A percentile compares a stretch with the other conserved stretches of the same genome.
Evolutionary conservation across 2,888 invertebrate species (phyloP).

Genomic region (Mylabris sibirica): DNA sequence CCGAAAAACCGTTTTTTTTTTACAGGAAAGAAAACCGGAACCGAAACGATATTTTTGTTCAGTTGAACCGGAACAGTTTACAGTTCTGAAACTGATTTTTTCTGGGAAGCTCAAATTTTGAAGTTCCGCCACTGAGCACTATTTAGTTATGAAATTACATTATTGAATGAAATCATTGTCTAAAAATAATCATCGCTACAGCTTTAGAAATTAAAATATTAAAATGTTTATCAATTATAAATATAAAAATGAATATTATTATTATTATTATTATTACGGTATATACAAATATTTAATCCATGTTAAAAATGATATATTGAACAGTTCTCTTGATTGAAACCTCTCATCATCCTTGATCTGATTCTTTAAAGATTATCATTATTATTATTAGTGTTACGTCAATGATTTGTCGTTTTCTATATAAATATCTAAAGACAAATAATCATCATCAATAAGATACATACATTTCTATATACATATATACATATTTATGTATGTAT

Average conservation of each 20-base stretch:
- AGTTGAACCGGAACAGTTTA: no score
- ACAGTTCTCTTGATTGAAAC: constrained; percentile 36
- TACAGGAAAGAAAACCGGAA: no score
- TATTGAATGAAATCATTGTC: constrained; percentile 42
- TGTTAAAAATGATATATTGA: constrained; percentile 21
- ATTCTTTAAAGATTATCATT: constrained; percentile 33
- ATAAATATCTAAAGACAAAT: constrained; percentile 21
- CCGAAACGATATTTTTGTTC: no score
- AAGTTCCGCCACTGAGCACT: no score
- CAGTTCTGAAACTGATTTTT: no score
- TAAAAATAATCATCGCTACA: constrained; percentile 43
- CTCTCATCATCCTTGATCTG: constrained; percentile 41
- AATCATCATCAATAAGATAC: constrained; percentile 15
- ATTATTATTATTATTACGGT: constrained; percentile 31
- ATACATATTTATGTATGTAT: constrained; percentile 16
- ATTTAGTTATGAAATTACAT: no score
- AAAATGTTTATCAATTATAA: background rate
- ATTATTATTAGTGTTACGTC: no score
- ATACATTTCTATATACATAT: background rate
- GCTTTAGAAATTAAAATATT: constrained; percentile 14
- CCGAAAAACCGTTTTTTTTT: no score
- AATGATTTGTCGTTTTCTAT: constrained; percentile 29
- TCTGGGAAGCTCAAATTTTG: no score
- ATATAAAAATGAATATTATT: constrained; percentile 29
- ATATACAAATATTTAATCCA: constrained; percentile 29